phyloP scores from a whole-genome alignment of 2,797 vertebrate genomes.

The Lepidocolaptes lacrymiger region DNA sequence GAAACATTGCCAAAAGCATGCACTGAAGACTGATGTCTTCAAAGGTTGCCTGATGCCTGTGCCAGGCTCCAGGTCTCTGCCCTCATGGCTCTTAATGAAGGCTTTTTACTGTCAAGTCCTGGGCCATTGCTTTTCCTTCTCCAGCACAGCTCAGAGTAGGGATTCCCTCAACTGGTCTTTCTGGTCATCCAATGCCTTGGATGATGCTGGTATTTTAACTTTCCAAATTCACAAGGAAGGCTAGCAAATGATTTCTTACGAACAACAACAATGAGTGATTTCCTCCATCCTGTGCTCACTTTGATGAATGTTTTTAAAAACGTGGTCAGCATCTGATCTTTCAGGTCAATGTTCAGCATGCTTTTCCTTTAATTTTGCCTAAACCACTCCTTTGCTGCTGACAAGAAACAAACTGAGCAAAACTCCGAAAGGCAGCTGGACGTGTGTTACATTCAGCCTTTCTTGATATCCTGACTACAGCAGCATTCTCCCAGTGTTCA shows the following conservation, averaged over 20 bases:
- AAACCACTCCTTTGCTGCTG: neutral
- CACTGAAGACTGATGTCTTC: neutral
- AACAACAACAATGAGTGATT: neutral
- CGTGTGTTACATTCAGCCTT: rapidly evolving
- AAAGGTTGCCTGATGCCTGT: neutral
- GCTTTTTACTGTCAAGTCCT: neutral
- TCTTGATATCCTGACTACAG: neutral
- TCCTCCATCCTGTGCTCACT: slow-evolving; percentile 25
- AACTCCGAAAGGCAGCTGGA: neutral
- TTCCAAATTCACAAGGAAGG: neutral
- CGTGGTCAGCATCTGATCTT: neutral
- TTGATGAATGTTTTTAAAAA: slow-evolving; percentile 11
- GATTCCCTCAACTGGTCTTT: neutral
- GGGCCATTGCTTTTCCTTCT: neutral
- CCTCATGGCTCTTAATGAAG: neutral
- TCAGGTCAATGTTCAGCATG: slow-evolving; percentile 10
- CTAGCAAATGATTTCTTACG: neutral
- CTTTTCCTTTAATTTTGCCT: slow-evolving; percentile 47
- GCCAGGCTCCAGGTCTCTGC: neutral
- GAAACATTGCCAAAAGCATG: neutral
- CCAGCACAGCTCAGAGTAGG: neutral
- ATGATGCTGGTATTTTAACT: neutral
- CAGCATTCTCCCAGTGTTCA: neutral
- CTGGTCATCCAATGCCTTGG: neutral
- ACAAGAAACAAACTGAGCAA: neutral